Evolutionary conservation across 2,113 vertebrate genomes (phyloP), one percentile per base, ranked within the genome.

Genomic region (Nothocercus nigrocapillus): DNA sequence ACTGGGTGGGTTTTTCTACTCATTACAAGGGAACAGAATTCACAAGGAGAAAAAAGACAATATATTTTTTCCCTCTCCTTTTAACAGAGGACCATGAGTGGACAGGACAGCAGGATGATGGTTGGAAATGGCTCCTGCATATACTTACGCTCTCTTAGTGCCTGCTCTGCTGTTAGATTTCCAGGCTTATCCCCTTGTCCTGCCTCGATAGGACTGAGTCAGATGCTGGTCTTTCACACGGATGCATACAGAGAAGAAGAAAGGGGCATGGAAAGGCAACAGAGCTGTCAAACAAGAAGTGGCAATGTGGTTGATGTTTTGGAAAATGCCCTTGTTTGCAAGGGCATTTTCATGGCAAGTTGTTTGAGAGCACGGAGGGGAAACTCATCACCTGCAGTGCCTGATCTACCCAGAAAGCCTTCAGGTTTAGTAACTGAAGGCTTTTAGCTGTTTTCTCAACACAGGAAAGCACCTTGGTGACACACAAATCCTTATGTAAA

Each of bases 21-120:
- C 0, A 2, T 69, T 22, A 34, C 28, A 62, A 58, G 25, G 32
- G 11, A 85, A 44, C 2, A 49, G 67, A 34, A 49, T 11, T 69
- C 45, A 18, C 7, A 25, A 83, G 79, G 2, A 22, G 44, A 38
- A 20, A 28, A 74, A 88, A 25, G 47, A 18, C 19, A 25, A 16
- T 1, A 6, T 0, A 0, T 1, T 69, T 62, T 85, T 32, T 32
- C 28, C 11, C 54, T 19, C 9, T 38, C 40, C 49, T 19, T 62
- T 3, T 36, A 45, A 27, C 30, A 58, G 44, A 66, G 54, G 14
- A 53, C 32, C 20, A 27, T 11, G 11, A 40, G 21, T 18, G 8
- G 19, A 3, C 45, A 53, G 5, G 18, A 12, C 44, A 74, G 14
- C 14, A 53, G 28, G 3, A 40, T 44, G 64, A 17, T 36, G 72